phyloP scores from a whole-genome alignment of 2,888 invertebrate genomes.

The Drosophila longiperda region DNA sequence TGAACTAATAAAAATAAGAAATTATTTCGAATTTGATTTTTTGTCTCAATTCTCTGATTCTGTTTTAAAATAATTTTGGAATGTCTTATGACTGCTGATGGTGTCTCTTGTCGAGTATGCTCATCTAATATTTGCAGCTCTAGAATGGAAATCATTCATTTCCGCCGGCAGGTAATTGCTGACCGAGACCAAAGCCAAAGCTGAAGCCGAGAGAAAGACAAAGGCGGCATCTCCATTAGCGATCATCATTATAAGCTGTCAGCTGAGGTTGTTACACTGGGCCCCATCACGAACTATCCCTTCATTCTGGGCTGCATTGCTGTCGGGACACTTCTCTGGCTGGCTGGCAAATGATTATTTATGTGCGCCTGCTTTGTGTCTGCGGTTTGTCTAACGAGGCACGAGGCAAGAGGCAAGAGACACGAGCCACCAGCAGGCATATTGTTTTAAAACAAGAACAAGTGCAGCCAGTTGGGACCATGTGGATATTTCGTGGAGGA shows the following conservation, averaged over 20 bases:
- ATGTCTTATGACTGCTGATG: background rate
- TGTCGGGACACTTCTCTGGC: background rate
- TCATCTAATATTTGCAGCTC: too few relatives aligned
- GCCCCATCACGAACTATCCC: background rate
- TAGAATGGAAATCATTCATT: conserved; percentile 2
- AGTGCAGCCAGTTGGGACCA: conserved; percentile 12
- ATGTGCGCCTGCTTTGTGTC: conserved; percentile 62
- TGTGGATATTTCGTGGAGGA: conserved; percentile 12
- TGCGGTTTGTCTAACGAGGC: conserved; percentile 69
- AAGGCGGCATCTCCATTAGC: conserved; percentile 48
- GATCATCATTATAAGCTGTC: conserved; percentile 58
- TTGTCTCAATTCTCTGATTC: too few relatives aligned
- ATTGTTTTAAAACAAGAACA: conserved; percentile 56
- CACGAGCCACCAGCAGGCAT: conserved; percentile 40
- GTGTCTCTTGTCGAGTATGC: background rate
- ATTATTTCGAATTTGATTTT: too few relatives aligned
- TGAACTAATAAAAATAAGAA: too few relatives aligned
- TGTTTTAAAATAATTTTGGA: background rate
- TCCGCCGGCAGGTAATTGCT: conserved; percentile 16
- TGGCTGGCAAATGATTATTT: conserved; percentile 66
- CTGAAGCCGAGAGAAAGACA: background rate
- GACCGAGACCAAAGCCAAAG: background rate
- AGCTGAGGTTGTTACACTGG: conserved; percentile 6
- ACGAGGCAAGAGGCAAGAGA: conserved; percentile 24
- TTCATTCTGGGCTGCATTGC: background rate